Evolutionary conservation across 1,140 invertebrate species (phyloP), one percentile per base, ranked within the genome.

Genomic region (Trichonephila inaurata): DNA sequence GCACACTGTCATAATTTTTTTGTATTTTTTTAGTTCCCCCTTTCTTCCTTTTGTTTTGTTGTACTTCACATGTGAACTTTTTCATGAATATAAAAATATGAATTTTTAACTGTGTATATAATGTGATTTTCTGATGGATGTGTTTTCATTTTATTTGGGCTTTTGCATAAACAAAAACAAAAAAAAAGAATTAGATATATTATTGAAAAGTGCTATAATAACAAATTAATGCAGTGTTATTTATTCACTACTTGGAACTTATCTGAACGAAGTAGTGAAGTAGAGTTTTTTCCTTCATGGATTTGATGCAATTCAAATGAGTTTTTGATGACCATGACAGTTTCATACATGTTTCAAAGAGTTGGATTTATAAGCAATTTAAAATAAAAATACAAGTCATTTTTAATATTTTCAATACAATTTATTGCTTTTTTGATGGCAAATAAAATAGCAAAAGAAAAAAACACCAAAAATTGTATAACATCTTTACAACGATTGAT

Each of bases 101-200:
- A 88, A 88, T 64, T 88, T 88, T 88, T 88, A 33, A 88, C 86
- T 88, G 40, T 88, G 86, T 88, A 88, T 66, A 88, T 88, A 88
- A 62, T 88, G 86, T 64, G 62, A 88, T 64, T 51, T 51, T 88
- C 86, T 88, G 64, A 88, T 88, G 61, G 86, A 88, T 88, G 86
- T 88, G 82, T 83, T 77, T 87, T 64, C 40, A 88, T 64, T 88
- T 88, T 88, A 88, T 88, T 88, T 88, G 86, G 83, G 60, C 62
- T 88, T 86, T 88, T 88, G 86, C 86, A 88, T 88, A 64, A 62
- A 88, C 24, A 66, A 64, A 69, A 24, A 69, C n/a, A 60, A 64
- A 58, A 44, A 28, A 28, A 28, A 28, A 28, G 28, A 28, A 58
- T 83, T 19, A 64, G 19, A 40, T 40, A 40, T 40, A 51, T 51